These are phyloP conservation scores for Platycnemis pennipes DNA, from an alignment of 2,888 invertebrate genomes.

Conservation along the genomic window DNA sequence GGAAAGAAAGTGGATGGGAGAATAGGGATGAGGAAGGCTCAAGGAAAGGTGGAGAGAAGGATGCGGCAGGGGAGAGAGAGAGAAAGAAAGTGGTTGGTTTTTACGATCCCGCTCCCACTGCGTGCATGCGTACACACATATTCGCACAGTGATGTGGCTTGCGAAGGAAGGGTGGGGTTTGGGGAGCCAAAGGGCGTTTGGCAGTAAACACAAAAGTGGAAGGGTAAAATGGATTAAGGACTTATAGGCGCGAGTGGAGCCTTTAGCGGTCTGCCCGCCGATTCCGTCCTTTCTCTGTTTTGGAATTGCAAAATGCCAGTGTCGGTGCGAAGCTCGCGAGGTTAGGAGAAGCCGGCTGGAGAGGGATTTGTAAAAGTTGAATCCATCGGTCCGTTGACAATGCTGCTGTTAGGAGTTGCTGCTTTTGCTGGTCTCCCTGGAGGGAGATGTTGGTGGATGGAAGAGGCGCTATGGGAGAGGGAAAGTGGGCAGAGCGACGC, in stretches of 20 bases:
- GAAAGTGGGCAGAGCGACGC: too few relatives aligned
- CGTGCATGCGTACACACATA: not conserved
- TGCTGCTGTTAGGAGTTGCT: not conserved
- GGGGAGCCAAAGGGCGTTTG: not conserved
- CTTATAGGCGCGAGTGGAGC: not conserved
- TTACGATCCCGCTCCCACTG: not conserved
- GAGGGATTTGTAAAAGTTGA: not conserved
- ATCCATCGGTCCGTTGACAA: conserved; percentile 25
- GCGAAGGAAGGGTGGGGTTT: not conserved
- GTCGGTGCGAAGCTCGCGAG: not conserved
- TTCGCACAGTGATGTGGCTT: not conserved
- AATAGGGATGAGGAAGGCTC: not conserved
- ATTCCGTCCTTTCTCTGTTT: conserved; percentile 1
- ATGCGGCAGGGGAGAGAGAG: not conserved
- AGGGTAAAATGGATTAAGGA: conserved; percentile 53
- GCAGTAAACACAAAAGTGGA: conserved; percentile 43
- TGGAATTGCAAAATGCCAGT: conserved; percentile 20
- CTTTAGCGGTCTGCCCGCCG: not conserved
- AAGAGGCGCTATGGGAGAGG: not conserved
- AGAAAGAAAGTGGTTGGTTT: conserved; percentile 38
- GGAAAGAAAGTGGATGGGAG: conserved; percentile 11
- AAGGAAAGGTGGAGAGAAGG: not conserved
- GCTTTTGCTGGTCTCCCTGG: not conserved
- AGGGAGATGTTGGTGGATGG: not conserved
- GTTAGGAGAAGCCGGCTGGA: not conserved